A percentile compares a stretch with the other conserved stretches of the same genome.
Conservation (phyloP, 1,140 invertebrate species). For the Danaus plexippus region DNA sequence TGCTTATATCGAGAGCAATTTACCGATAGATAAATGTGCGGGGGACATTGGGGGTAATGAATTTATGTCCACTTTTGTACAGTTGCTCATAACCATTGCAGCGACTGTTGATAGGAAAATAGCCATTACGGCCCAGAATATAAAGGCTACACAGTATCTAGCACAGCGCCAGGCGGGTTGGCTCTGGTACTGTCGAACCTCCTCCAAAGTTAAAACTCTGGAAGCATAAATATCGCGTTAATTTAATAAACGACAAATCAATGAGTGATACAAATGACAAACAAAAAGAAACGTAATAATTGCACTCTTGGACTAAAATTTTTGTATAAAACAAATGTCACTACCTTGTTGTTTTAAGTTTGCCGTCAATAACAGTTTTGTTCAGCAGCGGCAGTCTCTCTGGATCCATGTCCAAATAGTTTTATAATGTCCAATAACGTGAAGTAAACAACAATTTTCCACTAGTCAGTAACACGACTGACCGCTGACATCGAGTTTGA, state of each 20-base stretch:
- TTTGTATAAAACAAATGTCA: too few relatives aligned
- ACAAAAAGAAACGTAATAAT: too few relatives aligned
- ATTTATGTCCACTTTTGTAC: slow-evolving; percentile 9
- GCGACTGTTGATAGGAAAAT: slow-evolving; percentile 41
- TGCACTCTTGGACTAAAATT: too few relatives aligned
- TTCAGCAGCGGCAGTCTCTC: slow-evolving; percentile 32
- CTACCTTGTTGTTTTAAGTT: slow-evolving; percentile 21
- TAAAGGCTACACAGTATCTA: slow-evolving; percentile 30
- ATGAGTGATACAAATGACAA: too few relatives aligned
- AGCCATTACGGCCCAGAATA: slow-evolving; percentile 48
- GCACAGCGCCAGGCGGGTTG: slow-evolving; percentile 33
- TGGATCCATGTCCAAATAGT: slow-evolving; percentile 23
- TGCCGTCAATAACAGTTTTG: slow-evolving; percentile 10
- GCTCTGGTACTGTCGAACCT: slow-evolving; percentile 29
- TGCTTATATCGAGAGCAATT: slow-evolving; percentile 22
- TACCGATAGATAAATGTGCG: slow-evolving; percentile 39
- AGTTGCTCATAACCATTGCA: slow-evolving; percentile 32
- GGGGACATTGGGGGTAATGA: slow-evolving; percentile 31
- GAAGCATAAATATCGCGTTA: slow-evolving; percentile 11
- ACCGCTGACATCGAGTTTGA: too few relatives aligned
- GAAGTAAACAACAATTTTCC: too few relatives aligned
- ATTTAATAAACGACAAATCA: too few relatives aligned
- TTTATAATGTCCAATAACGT: slow-evolving; percentile 5
- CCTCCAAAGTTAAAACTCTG: slow-evolving; percentile 42
- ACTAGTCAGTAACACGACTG: too few relatives aligned